Conservation (phyloP, 2,888 invertebrate genomes). For the Beris morrisii region DNA sequence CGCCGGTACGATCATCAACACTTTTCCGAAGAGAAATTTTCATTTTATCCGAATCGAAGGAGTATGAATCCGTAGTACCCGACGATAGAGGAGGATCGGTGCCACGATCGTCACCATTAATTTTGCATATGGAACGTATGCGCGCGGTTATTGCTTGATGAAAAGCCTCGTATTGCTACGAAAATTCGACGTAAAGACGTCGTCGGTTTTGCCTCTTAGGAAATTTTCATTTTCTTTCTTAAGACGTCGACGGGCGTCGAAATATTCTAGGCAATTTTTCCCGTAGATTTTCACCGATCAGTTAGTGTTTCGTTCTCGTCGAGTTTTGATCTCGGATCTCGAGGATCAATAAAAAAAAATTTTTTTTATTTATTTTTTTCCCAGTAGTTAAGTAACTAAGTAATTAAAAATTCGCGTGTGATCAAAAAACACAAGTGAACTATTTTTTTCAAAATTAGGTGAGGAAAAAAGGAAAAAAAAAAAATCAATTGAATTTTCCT, state of each 20-base stretch:
- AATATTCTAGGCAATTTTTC: background rate
- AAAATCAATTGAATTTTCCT: background rate
- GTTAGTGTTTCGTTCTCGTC: slow-evolving; percentile 57
- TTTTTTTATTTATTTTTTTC: slow-evolving; percentile 42
- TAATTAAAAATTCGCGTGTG: too few relatives aligned
- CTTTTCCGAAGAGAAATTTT: too few relatives aligned
- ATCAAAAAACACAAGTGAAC: background rate
- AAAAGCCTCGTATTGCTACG: background rate
- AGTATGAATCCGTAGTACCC: too few relatives aligned
- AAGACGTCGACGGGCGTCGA: background rate
- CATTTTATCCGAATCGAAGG: too few relatives aligned
- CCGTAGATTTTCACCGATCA: slow-evolving; percentile 6
- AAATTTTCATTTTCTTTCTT: background rate
- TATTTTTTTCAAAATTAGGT: slow-evolving; percentile 6
- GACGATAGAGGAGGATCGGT: too few relatives aligned
- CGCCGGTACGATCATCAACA: too few relatives aligned
- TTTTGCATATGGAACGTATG: too few relatives aligned
- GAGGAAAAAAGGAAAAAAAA: background rate
- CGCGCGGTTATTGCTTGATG: background rate
- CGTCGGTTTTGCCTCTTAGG: background rate
- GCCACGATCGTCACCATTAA: too few relatives aligned
- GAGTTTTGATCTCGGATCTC: slow-evolving; percentile 55
- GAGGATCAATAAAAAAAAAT: slow-evolving; percentile 27
- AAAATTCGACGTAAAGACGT: too few relatives aligned
- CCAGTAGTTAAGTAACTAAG: background rate